Percentiles rank a stretch among this genome's conserved stretches.
Conservation (phyloP, 2,888 invertebrate genomes). For the Dasysyrphus tricinctus region DNA sequence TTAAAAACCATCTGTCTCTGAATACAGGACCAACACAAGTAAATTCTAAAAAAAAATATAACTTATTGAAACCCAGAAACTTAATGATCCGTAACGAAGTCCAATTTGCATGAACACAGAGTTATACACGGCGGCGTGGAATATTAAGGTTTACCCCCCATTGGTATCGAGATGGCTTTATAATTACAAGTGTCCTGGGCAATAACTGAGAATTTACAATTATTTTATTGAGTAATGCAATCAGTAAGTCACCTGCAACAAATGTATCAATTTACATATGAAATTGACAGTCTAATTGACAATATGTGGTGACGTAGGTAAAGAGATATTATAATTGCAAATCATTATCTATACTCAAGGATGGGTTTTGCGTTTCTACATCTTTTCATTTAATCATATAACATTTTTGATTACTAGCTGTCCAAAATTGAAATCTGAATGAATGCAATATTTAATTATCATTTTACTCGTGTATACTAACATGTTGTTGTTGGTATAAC, state of each 20-base stretch:
- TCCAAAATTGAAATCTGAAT: slow-evolving; percentile 51
- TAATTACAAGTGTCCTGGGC: slow-evolving; percentile 69
- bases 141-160: slow-evolving; percentile 41
- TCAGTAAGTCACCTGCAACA: slow-evolving; percentile 72
- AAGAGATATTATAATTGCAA: slow-evolving; percentile 40
- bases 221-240: slow-evolving; percentile 60
- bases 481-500: slow-evolving; percentile 4
- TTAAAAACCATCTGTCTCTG: slow-evolving; percentile 41
- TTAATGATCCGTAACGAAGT: slow-evolving; percentile 72
- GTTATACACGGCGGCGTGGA: background rate
- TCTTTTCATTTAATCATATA: background rate
- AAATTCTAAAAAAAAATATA: background rate
- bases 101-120: slow-evolving; percentile 46
- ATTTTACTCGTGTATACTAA: background rate
- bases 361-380: background rate
- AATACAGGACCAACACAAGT: background rate
- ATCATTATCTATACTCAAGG: slow-evolving; percentile 19
- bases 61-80: slow-evolving; percentile 29
- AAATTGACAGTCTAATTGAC: slow-evolving; percentile 72
- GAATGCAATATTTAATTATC: slow-evolving; percentile 49
- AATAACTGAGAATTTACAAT: slow-evolving; percentile 40
- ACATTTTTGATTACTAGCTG: slow-evolving; percentile 38
- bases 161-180: slow-evolving; percentile 62
- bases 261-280: slow-evolving; percentile 70
- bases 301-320: slow-evolving; percentile 31